Conservation (phyloP, 2,888 invertebrate species). For the Hyles lineata region DNA sequence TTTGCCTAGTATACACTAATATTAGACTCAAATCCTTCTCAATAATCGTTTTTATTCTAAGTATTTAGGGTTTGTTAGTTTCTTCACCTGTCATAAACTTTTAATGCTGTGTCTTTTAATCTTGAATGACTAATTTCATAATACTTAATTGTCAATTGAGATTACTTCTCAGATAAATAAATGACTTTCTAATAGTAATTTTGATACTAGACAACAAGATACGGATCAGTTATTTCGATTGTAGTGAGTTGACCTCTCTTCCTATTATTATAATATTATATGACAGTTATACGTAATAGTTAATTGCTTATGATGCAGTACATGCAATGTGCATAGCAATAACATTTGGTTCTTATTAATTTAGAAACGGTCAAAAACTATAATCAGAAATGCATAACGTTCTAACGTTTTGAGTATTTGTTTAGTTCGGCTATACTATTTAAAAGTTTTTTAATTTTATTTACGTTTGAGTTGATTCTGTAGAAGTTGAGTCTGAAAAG, state of each 20-base stretch:
- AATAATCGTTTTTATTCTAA: too few relatives aligned
- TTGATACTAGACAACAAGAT: slow-evolving; percentile 29
- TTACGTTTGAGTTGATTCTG: too few relatives aligned
- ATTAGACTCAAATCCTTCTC: too few relatives aligned
- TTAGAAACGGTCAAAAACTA: too few relatives aligned
- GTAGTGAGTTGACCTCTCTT: slow-evolving; percentile 29
- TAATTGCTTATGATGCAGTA: background rate
- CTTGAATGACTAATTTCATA: background rate
- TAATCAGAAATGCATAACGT: too few relatives aligned
- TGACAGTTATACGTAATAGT: background rate
- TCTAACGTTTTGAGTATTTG: too few relatives aligned
- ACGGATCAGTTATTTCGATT: slow-evolving; percentile 34
- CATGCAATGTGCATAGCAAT: background rate
- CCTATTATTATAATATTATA: slow-evolving; percentile 21
- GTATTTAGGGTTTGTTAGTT: too few relatives aligned
- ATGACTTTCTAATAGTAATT: background rate
- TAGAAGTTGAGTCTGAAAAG: too few relatives aligned
- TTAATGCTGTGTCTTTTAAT: background rate
- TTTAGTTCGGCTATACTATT: too few relatives aligned
- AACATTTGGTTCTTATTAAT: background rate
- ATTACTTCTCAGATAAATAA: background rate
- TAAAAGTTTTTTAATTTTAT: too few relatives aligned
- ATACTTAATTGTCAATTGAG: background rate
- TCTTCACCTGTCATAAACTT: too few relatives aligned
- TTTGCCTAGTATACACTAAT: too few relatives aligned